These are phyloP conservation scores for Steinernema hermaphroditum DNA, from an alignment of 2,888 invertebrate species.

Conservation along the genomic window DNA sequence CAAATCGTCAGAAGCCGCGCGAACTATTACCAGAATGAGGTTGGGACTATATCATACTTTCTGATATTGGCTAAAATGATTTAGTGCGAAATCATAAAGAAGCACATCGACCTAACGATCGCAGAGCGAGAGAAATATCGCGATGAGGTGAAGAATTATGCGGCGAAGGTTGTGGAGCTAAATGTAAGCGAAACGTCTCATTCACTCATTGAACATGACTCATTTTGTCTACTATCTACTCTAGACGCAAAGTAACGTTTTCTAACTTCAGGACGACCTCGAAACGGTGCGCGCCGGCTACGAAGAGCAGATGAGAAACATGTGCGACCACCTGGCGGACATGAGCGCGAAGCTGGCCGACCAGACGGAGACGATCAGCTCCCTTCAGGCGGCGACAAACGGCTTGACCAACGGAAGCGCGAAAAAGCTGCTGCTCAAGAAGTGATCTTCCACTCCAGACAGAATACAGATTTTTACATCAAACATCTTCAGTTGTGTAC, in stretches of 20 bases:
- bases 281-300: slow-evolving; percentile 74
- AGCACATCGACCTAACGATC: background rate
- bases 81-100: slow-evolving; percentile 6
- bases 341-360: slow-evolving; percentile 82
- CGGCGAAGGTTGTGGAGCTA: background rate
- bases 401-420: background rate
- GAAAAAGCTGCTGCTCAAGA: background rate
- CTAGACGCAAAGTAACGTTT: background rate
- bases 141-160: background rate
- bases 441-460: background rate
- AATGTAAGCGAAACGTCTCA: slow-evolving; percentile 4
- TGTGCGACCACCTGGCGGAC: slow-evolving; percentile 79
- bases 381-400: background rate
- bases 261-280: slow-evolving; percentile 75
- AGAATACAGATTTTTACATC: background rate
- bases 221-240: background rate
- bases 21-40: slow-evolving; percentile 54
- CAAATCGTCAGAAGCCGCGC: slow-evolving; percentile 45
- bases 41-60: slow-evolving; percentile 15
- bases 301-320: slow-evolving; percentile 76
- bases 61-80: background rate
- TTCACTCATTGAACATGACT: too few species aligned
- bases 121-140: background rate
- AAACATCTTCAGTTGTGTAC: background rate
- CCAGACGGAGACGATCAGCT: slow-evolving; percentile 35